A percentile compares a stretch with the other conserved stretches of the same genome.
Evolutionary conservation across 2,113 vertebrate species (phyloP).

Genomic region (Myotis brandtii): DNA sequence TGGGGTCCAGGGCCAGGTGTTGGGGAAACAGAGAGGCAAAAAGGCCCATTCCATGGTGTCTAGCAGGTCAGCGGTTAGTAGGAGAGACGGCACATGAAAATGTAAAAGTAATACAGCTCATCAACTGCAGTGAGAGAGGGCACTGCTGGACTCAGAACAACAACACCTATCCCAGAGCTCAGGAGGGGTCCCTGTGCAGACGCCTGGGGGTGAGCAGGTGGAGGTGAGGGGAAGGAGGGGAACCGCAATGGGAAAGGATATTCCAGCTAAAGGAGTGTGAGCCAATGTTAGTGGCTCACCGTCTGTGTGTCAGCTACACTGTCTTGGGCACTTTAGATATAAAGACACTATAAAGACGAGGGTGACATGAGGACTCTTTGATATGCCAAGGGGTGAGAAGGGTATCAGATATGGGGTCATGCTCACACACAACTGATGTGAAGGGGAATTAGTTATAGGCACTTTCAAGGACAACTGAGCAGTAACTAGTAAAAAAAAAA

Average conservation of each 20-base stretch:
- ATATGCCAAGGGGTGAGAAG: not conserved
- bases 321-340: not conserved
- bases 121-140: accelerated
- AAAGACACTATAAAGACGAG: not conserved
- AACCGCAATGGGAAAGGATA: not conserved
- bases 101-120: not conserved
- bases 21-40: not conserved
- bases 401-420: not conserved
- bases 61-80: not conserved
- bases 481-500: not conserved
- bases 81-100: not conserved
- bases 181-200: not conserved
- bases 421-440: not conserved
- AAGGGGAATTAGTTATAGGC: not conserved
- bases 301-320: accelerated
- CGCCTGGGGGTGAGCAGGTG: not conserved
- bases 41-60: not conserved
- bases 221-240: accelerated
- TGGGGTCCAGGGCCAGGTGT: not conserved
- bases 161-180: not conserved
- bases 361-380: not conserved
- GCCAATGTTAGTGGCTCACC: accelerated
- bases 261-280: accelerated
- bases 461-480: not conserved
- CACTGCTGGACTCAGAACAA: accelerated